These are phyloP conservation scores for Ceratothoa steindachneri DNA, from an alignment of 2,888 invertebrate species.

Conservation along the genomic window DNA sequence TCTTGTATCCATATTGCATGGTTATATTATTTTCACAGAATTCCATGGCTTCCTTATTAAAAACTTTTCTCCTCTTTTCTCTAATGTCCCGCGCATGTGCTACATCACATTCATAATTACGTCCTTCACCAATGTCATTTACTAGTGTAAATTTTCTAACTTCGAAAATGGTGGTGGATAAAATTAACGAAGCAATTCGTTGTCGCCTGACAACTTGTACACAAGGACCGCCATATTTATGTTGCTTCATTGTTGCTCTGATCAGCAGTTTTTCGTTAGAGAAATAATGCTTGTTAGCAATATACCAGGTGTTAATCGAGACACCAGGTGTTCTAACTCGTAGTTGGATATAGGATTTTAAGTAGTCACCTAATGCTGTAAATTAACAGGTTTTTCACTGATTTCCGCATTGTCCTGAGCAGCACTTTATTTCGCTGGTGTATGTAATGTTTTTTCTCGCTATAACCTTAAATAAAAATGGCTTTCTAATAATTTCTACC, in stretches of 20 bases:
- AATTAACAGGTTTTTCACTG: background rate
- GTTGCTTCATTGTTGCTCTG: background rate
- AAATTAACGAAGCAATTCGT: background rate
- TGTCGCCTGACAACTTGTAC: background rate
- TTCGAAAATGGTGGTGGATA: background rate
- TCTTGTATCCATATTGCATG: background rate
- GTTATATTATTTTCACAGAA: background rate
- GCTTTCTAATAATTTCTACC: background rate
- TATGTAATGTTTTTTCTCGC: background rate
- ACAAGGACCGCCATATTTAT: background rate
- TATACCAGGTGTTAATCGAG: background rate
- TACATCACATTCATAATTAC: background rate
- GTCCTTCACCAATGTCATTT: background rate
- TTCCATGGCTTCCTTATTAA: background rate
- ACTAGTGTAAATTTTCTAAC: background rate
- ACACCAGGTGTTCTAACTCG: background rate
- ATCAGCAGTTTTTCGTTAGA: background rate
- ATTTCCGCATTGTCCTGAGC: background rate
- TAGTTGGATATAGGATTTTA: background rate
- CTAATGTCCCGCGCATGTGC: background rate
- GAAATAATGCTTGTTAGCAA: background rate
- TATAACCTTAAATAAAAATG: background rate
- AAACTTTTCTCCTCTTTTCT: background rate
- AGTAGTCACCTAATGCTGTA: background rate
- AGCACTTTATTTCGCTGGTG: background rate